Evolutionary conservation across 1,140 invertebrate genomes (phyloP).

Genomic region (Nymphalis io): DNA sequence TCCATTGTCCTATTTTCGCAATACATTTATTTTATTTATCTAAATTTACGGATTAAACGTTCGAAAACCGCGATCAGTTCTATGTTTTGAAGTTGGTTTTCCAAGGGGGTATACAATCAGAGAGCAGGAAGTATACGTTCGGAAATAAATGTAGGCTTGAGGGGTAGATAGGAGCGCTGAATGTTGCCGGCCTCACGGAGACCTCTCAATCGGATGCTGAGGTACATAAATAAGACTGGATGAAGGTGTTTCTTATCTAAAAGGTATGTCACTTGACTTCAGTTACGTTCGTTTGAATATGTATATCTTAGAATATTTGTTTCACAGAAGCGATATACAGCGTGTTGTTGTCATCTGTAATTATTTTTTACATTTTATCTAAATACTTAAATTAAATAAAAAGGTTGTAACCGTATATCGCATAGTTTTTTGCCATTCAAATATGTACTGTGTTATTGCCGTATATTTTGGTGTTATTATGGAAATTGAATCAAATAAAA

Average conservation of each 20-base stretch:
- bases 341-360: too few relatives aligned
- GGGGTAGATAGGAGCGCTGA: conserved; percentile 74
- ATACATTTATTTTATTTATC: conserved; percentile 74
- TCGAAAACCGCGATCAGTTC: conserved; percentile 35
- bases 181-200: conserved; percentile 58
- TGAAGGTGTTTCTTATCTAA: conserved; percentile 68
- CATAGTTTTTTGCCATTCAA: too few relatives aligned
- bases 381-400: too few relatives aligned
- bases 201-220: conserved; percentile 74
- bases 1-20: conserved; percentile 59
- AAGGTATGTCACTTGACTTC: conserved; percentile 44
- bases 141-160: conserved; percentile 73
- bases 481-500: not conserved
- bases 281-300: conserved; percentile 13
- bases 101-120: conserved; percentile 59
- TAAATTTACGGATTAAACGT: conserved; percentile 59
- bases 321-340: too few relatives aligned
- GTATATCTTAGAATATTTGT: not conserved
- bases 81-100: conserved; percentile 41
- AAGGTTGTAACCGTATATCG: too few relatives aligned
- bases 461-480: too few relatives aligned
- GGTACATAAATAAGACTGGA: conserved; percentile 77
- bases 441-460: too few relatives aligned
- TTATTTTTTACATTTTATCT: too few relatives aligned
- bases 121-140: conserved; percentile 55